A percentile compares a stretch with the other conserved stretches of the same genome.
Evolutionary conservation across 2,113 vertebrate species (phyloP).

Genomic region (Monarcha castaneiventris): DNA sequence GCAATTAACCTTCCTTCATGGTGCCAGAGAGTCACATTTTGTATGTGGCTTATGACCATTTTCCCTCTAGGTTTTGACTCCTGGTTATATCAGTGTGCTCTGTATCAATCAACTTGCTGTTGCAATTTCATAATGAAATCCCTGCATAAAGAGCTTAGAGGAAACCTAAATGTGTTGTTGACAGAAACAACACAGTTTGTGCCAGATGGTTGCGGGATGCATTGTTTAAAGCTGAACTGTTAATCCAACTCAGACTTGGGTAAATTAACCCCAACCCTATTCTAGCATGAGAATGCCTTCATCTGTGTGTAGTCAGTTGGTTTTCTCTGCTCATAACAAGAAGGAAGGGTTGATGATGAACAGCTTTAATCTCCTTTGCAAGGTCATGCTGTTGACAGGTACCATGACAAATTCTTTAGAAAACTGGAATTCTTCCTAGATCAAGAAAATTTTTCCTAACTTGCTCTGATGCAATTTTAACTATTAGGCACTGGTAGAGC

Average conservation of each 20-base stretch:
- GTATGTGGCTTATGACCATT: not conserved
- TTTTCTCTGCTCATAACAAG: not conserved
- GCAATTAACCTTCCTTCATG: not conserved
- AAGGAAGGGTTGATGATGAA: not conserved
- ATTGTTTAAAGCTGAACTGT: not conserved
- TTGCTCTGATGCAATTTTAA: not conserved
- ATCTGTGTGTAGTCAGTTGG: not conserved
- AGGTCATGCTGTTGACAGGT: not conserved
- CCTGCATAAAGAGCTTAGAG: conserved; percentile 15
- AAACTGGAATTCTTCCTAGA: not conserved
- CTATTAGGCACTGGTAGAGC: not conserved
- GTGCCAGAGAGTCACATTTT: not conserved
- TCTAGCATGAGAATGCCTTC: not conserved
- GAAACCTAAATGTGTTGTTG: not conserved
- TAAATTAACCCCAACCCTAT: not conserved
- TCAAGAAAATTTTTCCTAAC: not conserved
- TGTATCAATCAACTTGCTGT: not conserved
- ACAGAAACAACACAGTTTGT: not conserved
- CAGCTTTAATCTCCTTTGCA: not conserved
- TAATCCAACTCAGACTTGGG: not conserved
- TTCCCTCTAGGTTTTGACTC: conserved; percentile 4
- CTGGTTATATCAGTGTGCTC: not conserved
- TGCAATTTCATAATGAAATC: conserved; percentile 28
- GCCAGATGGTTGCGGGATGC: not conserved
- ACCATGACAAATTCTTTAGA: not conserved